Evolutionary conservation across 1,140 invertebrate species (phyloP), one percentile per base, ranked within the genome.

Genomic region (Amyelois transitella): DNA sequence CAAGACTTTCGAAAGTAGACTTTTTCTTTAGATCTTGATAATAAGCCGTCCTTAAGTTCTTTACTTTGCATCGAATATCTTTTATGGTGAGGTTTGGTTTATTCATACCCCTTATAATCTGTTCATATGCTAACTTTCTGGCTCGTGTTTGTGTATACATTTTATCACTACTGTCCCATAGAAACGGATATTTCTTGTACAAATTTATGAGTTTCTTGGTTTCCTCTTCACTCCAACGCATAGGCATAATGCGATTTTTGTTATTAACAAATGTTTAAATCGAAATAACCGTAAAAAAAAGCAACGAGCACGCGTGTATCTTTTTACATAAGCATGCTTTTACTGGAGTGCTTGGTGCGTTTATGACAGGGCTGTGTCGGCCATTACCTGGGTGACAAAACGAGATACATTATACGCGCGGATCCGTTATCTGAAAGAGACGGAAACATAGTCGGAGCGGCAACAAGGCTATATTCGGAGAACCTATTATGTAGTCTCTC

Each of bases 31-130:
- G 6, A 18, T 56, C 54, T 6, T 43, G 25, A 44, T 56, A 51
- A 43, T 50, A 56, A 7, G 54, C 20, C 2, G 54, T 22, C 5
- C 54, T 19, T 17, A 56, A 32, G 51, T 56, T 56, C 47, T 56
- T 56, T 21, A 56, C 51, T 56, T 56, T 56, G 21, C 20, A 12
- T 10, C 32, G n/a, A n/a, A 56, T 32, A 25, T 56, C 54, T 18
- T 12, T 1, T 19, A 22, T 21, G 1, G 47, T 50, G 32, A 56
- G 14, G 4, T 21, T 18, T 6, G 47, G 47, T 12, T 50, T 43
- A 7, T 32, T 6, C 20, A 56, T 18, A 12, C 18, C 10, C 10
- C 24, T 6, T 19, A 56, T 14, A 7, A 56, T 56, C 3, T 32
- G 20, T 3, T 24, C 25, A 17, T 51, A 56, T 2, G 54, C 54